These are phyloP conservation scores for Heloderma charlesbogerti DNA, from an alignment of 2,113 vertebrate genomes.

Conservation along the genomic window DNA sequence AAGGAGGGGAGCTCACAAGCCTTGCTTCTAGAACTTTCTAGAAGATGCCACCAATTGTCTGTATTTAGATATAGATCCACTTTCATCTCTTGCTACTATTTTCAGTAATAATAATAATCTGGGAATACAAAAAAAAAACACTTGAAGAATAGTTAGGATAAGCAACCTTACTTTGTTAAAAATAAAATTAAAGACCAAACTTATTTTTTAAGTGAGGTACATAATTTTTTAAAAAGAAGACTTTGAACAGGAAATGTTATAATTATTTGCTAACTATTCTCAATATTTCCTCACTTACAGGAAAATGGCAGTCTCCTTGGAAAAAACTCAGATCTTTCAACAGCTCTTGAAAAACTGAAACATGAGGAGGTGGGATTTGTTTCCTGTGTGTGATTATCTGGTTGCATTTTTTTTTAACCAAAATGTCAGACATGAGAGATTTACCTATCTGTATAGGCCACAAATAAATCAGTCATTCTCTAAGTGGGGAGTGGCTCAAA, in stretches of 20 bases:
- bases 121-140: neutral
- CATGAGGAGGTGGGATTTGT: constrained; percentile 65
- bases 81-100: too few relatives aligned
- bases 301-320: constrained; percentile 74
- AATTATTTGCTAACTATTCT: constrained; percentile 34
- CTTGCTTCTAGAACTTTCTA: neutral
- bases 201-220: neutral
- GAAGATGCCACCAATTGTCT: neutral
- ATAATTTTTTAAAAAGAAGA: neutral
- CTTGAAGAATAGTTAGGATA: neutral
- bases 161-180: neutral
- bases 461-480: neutral
- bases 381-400: neutral
- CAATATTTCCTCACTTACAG: constrained; percentile 50
- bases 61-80: neutral
- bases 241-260: neutral
- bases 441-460: neutral
- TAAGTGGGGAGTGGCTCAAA: neutral
- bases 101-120: too few relatives aligned
- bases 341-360: constrained; percentile 75
- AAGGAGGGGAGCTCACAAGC: neutral
- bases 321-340: constrained; percentile 73
- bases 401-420: neutral
- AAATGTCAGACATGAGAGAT: neutral
- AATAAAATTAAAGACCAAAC: neutral